Conservation (phyloP, 2,113 vertebrate species). For the Monopterus albus region DNA sequence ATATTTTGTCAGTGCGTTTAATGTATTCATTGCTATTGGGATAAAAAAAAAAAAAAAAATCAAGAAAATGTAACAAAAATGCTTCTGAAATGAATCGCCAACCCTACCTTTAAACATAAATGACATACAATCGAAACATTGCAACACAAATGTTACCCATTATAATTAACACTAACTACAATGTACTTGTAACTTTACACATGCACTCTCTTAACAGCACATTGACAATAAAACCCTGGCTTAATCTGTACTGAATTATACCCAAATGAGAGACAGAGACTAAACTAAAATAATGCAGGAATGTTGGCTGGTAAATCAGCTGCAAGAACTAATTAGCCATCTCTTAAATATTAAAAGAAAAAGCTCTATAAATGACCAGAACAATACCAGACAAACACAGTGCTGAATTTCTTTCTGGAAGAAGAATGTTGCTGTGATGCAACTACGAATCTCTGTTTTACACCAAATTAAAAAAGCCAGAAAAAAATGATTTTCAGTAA, state of each 20-base stretch:
- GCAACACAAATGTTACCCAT: background rate
- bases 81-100: no score
- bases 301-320: background rate
- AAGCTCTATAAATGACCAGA: background rate
- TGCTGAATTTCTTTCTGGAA: no score
- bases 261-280: background rate
- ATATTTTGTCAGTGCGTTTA: no score
- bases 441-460: no score
- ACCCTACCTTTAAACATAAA: background rate
- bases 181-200: background rate
- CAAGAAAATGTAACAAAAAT: no score
- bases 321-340: background rate
- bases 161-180: background rate
- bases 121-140: background rate
- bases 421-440: no score
- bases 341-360: background rate
- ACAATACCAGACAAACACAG: background rate
- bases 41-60: no score
- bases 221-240: background rate
- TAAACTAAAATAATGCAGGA: background rate
- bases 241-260: background rate
- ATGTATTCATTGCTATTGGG: no score
- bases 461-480: no score
- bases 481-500: no score
- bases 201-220: background rate